phyloP scores from a whole-genome alignment of 2,113 vertebrate genomes.

The Morone saxatilis region DNA sequence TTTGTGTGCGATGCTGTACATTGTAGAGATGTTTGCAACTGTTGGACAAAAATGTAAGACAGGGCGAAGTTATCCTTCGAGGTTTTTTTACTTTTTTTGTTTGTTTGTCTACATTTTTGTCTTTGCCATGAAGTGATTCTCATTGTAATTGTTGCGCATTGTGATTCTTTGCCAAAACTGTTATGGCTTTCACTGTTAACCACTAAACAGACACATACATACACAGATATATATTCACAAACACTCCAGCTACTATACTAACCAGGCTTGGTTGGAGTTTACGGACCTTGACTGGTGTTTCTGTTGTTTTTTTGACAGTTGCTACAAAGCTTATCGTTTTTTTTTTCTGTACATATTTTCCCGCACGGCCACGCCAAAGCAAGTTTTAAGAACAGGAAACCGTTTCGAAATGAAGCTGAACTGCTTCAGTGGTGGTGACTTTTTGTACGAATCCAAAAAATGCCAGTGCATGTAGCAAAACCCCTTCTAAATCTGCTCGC shows the following conservation, averaged over 20 bases:
- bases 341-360: conserved; percentile 35
- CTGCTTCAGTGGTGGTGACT: conserved; percentile 43
- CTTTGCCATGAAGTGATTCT: conserved; percentile 15
- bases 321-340: conserved; percentile 17
- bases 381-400: conserved; percentile 45
- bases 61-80: background rate
- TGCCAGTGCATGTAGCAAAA: conserved; percentile 81
- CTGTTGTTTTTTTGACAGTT: conserved; percentile 37
- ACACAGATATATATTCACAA: conserved; percentile 21
- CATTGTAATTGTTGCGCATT: conserved; percentile 52
- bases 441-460: conserved; percentile 73
- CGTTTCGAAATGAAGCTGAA: conserved; percentile 35
- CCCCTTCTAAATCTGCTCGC: conserved; percentile 58
- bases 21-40: background rate
- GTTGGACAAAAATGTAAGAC: conserved; percentile 17
- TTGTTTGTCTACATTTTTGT: background rate
- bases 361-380: conserved; percentile 62
- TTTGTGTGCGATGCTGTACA: conserved; percentile 9
- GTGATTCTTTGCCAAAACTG: conserved; percentile 71
- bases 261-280: conserved; percentile 39
- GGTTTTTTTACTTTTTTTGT: background rate
- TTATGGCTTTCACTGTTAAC: conserved; percentile 77
- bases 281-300: conserved; percentile 46
- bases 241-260: conserved; percentile 36
- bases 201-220: conserved; percentile 44